phyloP scores from a whole-genome alignment of 2,797 vertebrate genomes.

The Sarcoramphus papa region DNA sequence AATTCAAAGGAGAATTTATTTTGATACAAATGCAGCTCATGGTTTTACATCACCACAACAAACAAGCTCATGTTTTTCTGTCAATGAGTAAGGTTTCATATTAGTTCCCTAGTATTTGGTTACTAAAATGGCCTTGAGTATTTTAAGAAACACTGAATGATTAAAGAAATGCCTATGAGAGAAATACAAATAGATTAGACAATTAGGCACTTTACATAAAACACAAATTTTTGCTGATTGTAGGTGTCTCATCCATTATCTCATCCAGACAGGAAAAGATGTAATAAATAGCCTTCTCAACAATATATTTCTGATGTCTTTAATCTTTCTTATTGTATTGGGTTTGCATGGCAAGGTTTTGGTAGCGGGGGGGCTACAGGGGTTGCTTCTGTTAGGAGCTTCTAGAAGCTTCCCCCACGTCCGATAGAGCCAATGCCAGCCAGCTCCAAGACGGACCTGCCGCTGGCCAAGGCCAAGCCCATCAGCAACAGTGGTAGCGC shows the following conservation, averaged over 20 bases:
- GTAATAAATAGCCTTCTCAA: not conserved
- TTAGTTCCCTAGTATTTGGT: not conserved
- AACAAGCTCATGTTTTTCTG: not conserved
- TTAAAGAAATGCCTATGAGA: not conserved
- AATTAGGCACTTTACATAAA: not conserved
- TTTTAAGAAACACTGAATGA: not conserved
- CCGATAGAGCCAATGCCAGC: not conserved
- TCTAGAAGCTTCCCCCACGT: no score
- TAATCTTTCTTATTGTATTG: not conserved
- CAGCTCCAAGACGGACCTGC: accelerated
- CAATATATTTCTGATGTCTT: not conserved
- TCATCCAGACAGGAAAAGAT: not conserved
- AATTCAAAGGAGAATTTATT: not conserved
- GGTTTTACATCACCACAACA: not conserved
- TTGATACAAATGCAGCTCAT: not conserved
- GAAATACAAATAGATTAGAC: not conserved
- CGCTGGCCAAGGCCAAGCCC: accelerated
- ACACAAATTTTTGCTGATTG: not conserved
- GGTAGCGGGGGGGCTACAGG: not conserved
- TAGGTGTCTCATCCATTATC: not conserved
- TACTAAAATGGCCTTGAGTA: not conserved
- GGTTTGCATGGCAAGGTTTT: not conserved
- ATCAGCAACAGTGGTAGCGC: accelerated
- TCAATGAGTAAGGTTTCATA: not conserved
- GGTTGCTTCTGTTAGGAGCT: not conserved